Evolutionary conservation across 2,113 vertebrate species (phyloP).

Genomic region (Actenoides hombroni): DNA sequence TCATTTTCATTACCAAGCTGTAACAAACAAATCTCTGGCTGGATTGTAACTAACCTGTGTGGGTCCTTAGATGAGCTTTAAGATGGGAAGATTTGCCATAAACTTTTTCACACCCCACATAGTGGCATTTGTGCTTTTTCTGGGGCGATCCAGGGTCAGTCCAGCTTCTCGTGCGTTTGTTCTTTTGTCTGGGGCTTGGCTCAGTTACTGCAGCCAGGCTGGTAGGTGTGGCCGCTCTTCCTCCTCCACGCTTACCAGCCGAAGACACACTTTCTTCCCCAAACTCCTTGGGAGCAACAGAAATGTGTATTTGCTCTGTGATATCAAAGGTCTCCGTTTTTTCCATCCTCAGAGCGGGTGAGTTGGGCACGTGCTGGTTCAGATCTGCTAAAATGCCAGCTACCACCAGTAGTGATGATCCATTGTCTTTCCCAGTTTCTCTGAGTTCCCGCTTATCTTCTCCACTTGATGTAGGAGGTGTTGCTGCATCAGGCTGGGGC

Average conservation of each 20-base stretch:
- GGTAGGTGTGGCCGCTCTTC: constrained; percentile 90
- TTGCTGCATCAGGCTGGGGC: constrained; percentile 76
- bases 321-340: constrained; percentile 74
- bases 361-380: constrained; percentile 88
- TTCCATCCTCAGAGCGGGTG: constrained; percentile 76
- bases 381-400: constrained; percentile 95
- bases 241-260: constrained; percentile 72
- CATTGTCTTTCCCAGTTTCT: constrained; percentile 84
- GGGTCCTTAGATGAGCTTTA: constrained; percentile 98
- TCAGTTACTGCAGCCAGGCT: constrained; percentile 75
- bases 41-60: constrained; percentile 92
- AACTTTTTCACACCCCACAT: constrained; percentile 98
- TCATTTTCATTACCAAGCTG: constrained; percentile 50
- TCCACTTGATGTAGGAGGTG: constrained; percentile 66
- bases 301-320: constrained; percentile 73
- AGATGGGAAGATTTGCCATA: constrained; percentile 99
- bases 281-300: constrained; percentile 45
- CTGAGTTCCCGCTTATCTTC: constrained; percentile 77
- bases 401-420: constrained; percentile 90
- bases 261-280: constrained; percentile 54
- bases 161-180: constrained; percentile 85
- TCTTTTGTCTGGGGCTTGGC: constrained; percentile 92
- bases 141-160: constrained; percentile 88
- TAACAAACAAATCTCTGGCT: constrained; percentile 52
- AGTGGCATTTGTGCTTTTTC: constrained; percentile 99